A percentile compares a stretch with the other conserved stretches of the same genome.
Conservation (phyloP, 2,113 vertebrate genomes). For the Sminthopsis crassicaudata region DNA sequence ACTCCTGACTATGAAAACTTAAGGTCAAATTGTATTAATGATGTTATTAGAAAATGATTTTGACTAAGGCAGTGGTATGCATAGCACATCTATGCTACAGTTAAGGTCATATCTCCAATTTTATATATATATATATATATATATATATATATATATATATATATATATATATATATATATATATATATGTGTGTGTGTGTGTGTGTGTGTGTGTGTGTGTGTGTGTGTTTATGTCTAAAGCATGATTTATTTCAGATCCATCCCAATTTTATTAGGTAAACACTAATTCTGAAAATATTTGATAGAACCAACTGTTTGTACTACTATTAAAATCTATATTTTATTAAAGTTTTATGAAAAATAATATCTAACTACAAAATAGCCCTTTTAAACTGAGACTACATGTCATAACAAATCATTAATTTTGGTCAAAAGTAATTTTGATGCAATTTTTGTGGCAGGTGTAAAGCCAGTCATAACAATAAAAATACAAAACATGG, state of each 20-base stretch:
- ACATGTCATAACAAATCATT: not conserved
- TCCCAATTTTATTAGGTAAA: not conserved
- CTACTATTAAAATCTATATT: not conserved
- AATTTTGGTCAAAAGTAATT: not conserved
- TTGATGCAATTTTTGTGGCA: not conserved
- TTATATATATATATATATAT: slow-evolving; percentile 4
- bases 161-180: no score
- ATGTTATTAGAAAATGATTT: not conserved
- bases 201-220: no score
- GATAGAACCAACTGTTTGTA: not conserved
- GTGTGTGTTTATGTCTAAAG: not conserved
- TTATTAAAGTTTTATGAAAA: not conserved
- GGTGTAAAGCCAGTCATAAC: not conserved
- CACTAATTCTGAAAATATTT: slow-evolving; percentile 26
- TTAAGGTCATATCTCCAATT: not conserved
- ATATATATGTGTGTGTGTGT: no score
- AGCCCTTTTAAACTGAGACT: not conserved
- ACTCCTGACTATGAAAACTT: not conserved
- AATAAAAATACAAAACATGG: not conserved
- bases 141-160: no score
- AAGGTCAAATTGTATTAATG: not conserved
- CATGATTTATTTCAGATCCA: not conserved
- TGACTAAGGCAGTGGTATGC: not conserved
- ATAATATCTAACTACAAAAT: not conserved
- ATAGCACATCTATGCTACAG: not conserved